These are phyloP conservation scores for Orthosia gothica DNA, from an alignment of 2,888 invertebrate species.

Conservation along the genomic window DNA sequence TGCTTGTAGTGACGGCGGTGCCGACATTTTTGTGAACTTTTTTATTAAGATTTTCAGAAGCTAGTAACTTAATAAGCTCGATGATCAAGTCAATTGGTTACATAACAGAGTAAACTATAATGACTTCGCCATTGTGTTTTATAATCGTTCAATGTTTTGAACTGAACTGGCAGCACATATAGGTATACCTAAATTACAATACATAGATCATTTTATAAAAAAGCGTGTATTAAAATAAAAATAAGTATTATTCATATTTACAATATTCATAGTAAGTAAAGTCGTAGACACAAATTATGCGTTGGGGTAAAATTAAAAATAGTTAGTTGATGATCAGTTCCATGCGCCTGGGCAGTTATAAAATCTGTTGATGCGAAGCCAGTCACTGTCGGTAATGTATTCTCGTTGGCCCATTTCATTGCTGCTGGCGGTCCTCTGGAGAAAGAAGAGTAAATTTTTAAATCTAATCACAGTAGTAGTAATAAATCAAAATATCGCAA, in stretches of 20 bases:
- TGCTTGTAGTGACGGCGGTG: conserved; percentile 57
- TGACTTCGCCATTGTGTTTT: too few species aligned
- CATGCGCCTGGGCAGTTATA: conserved; percentile 88
- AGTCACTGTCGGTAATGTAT: conserved; percentile 88
- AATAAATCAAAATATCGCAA: too few species aligned
- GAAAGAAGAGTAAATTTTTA: neutral
- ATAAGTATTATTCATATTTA: conserved; percentile 5
- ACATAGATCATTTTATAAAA: conserved; percentile 1
- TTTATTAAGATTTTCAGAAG: conserved; percentile 41
- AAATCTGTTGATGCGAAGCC: conserved; percentile 88
- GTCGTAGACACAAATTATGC: neutral
- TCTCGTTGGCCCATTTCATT: conserved; percentile 86
- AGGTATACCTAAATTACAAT: neutral
- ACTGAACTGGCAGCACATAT: too few species aligned
- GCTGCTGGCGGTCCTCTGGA: conserved; percentile 83
- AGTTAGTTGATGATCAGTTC: conserved; percentile 68
- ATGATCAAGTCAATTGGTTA: conserved; percentile 6
- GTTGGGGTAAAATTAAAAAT: neutral
- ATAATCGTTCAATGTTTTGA: too few species aligned
- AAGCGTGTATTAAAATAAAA: conserved; percentile 35
- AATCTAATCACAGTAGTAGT: neutral
- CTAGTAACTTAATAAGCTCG: conserved; percentile 25
- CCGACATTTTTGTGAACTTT: conserved; percentile 65
- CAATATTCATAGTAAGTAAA: conserved; percentile 4
- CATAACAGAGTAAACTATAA: too few species aligned